phyloP scores from a whole-genome alignment of 2,113 vertebrate genomes.

The Siniperca knerii region DNA sequence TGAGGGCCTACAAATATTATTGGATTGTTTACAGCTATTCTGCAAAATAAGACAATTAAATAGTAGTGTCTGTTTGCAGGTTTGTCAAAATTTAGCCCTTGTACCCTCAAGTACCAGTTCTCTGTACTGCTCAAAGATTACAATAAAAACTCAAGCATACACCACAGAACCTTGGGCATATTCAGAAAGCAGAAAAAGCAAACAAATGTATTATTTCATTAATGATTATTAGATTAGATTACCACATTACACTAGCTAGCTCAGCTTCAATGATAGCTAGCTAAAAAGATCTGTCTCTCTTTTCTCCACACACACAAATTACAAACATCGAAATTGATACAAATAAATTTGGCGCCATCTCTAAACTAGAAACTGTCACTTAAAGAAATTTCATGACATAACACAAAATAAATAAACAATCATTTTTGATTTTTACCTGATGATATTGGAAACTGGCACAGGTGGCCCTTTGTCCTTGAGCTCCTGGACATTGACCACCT shows the following conservation, averaged over 20 bases:
- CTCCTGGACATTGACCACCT: slow-evolving; percentile 93
- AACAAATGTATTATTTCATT: not conserved
- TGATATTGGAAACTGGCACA: slow-evolving; percentile 75
- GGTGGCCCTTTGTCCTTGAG: slow-evolving; percentile 83
- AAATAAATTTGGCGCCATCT: not conserved
- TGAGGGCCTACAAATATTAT: not conserved
- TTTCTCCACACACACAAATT: too few species aligned
- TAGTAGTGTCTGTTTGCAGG: too few species aligned
- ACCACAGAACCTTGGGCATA: not conserved
- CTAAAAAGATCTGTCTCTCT: not conserved
- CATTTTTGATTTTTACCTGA: slow-evolving; percentile 83
- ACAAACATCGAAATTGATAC: not conserved
- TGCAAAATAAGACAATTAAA: not conserved
- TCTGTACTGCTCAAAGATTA: not conserved
- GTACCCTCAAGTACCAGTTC: not conserved
- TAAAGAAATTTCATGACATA: not conserved
- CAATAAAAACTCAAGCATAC: not conserved
- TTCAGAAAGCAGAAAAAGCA: not conserved
- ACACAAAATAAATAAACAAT: not conserved
- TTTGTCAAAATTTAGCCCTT: not conserved
- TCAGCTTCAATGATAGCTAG: not conserved
- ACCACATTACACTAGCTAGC: not conserved
- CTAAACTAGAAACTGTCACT: not conserved
- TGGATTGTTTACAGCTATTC: not conserved
- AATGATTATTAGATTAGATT: too few species aligned